These are phyloP conservation scores for Hormaphis cornu DNA, from an alignment of 1,140 invertebrate genomes.

Conservation along the genomic window DNA sequence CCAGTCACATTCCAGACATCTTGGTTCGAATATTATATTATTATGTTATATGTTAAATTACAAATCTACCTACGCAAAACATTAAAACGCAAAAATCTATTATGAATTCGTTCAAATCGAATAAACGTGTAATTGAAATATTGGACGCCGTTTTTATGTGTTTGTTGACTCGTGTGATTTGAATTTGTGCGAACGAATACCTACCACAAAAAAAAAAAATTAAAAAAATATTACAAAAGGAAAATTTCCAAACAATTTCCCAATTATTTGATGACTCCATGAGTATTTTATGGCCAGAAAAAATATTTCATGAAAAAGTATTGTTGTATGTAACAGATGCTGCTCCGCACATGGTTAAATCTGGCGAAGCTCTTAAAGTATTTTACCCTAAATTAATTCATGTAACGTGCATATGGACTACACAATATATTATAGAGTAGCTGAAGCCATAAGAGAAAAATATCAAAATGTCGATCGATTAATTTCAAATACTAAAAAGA, in stretches of 20 bases:
- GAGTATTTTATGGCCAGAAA: neutral
- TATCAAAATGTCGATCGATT: constrained; percentile 3
- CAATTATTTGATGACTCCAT: neutral
- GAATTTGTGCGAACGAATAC: too few relatives aligned
- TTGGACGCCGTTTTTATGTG: too few relatives aligned
- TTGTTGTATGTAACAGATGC: neutral
- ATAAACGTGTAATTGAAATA: too few relatives aligned
- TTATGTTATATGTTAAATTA: too few relatives aligned
- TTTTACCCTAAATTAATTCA: neutral
- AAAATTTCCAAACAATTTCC: neutral
- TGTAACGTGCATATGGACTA: neutral
- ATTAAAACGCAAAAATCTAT: too few relatives aligned
- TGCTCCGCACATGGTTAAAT: neutral
- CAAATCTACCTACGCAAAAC: too few relatives aligned
- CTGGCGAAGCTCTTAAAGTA: neutral
- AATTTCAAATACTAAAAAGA: neutral
- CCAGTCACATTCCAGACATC: too few relatives aligned
- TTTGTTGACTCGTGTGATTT: too few relatives aligned
- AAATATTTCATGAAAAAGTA: neutral
- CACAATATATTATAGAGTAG: constrained; percentile 1
- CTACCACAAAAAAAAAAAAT: too few relatives aligned
- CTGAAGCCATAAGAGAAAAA: neutral
- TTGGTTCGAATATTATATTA: too few relatives aligned
- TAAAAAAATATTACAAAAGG: neutral
- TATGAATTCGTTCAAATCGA: too few relatives aligned